Evolutionary conservation across 2,888 invertebrate species (phyloP), one percentile per base, ranked within the genome.

Genomic region (Drosophila mimetica): DNA sequence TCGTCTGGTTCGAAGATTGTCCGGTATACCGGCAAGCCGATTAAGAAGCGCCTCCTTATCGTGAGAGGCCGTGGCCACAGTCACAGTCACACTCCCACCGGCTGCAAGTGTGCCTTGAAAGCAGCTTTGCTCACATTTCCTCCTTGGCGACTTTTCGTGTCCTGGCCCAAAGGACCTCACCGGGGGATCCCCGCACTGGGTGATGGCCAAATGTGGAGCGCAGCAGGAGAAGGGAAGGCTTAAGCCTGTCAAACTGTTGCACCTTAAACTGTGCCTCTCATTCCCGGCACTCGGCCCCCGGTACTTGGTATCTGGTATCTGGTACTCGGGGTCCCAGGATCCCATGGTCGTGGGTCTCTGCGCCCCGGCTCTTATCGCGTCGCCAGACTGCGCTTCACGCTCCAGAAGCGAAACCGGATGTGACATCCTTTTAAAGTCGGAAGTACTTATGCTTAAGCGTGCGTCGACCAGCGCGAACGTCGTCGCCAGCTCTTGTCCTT

Each of bases 361-460:
- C 11, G 39, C 47, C 53, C 47, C 37, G 44, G 59, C 74, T 82
- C 80, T 87, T 87, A 87, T 86, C 85, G 83, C 77, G 86, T 87
- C 77, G 77, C 70, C 80, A 86, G 75, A 63, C 86, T 76, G 70
- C 77, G 84, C 87, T 89, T 88, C 82, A 89, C 74, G 86, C 75
- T 79, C 79, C 74, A 74, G 82, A 80, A 79, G 63, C 76, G 77
- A 79, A 85, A 83, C 79, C 89, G 90, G 90, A 90, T 90, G 90
- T 90, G 90, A 90, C 90, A 90, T 90, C 90, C 90, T 90, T 90
- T 90, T 90, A 90, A 90, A 90, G 89, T 90, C 90, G 90, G 91
- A 90, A 90, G 90, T 90, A 90, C 91, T 90, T 90, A 90, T 87
- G 89, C 86, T 86, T 81, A 89, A 86, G 89, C 90, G 89, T 89